A percentile compares a stretch with the other conserved stretches of the same genome.
Evolutionary conservation across 1,140 invertebrate genomes (phyloP).

Genomic region (Drosophila hydei): DNA sequence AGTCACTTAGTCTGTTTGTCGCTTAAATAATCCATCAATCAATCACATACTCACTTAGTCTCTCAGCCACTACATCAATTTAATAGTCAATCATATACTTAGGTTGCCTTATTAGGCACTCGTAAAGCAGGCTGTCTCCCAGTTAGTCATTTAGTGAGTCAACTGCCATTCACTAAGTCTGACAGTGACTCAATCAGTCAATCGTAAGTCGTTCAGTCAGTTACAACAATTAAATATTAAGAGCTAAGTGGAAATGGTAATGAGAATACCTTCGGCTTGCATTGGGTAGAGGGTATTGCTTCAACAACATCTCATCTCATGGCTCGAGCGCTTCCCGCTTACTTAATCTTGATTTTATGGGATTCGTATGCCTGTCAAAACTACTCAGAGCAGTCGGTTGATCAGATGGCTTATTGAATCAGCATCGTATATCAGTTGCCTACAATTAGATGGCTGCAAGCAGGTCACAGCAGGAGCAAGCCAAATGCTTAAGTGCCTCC

Average conservation of each 20-base stretch:
- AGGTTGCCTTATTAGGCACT: too few species aligned
- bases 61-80: too few species aligned
- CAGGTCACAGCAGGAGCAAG: neutral
- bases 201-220: too few species aligned
- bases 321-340: neutral
- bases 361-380: constrained; percentile 13
- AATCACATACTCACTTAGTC: neutral
- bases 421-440: constrained; percentile 19
- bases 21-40: too few species aligned
- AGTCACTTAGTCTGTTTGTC: too few species aligned
- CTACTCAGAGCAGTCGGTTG: constrained; percentile 17
- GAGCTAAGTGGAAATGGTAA: too few species aligned
- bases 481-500: constrained; percentile 8
- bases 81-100: too few species aligned
- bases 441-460: constrained; percentile 22
- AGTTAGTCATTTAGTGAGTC: neutral
- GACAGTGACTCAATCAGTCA: too few species aligned
- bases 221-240: too few species aligned
- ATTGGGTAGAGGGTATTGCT: neutral
- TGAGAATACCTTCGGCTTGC: neutral
- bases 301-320: neutral
- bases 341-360: neutral
- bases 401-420: constrained; percentile 41
- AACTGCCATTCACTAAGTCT: neutral
- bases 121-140: too few species aligned